These are phyloP conservation scores for Esox lucius DNA, from an alignment of 2,797 vertebrate genomes.

Conservation along the genomic window DNA sequence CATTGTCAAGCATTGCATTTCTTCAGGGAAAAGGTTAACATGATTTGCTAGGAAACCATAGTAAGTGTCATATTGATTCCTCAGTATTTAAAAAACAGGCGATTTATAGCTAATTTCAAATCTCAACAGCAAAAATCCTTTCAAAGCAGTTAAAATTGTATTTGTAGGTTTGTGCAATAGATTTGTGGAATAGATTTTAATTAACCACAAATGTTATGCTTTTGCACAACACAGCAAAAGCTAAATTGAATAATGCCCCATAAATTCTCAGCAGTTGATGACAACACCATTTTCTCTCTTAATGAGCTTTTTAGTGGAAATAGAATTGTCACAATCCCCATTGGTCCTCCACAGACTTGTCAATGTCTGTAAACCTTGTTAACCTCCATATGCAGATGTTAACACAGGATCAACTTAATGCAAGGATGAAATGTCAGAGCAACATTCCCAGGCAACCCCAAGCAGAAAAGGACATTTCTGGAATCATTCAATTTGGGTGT, in stretches of 20 bases:
- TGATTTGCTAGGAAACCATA: not conserved
- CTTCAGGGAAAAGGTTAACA: not conserved
- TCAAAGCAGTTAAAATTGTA: not conserved
- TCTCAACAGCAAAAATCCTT: not conserved
- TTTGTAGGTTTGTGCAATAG: not conserved
- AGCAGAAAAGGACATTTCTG: conserved; percentile 43
- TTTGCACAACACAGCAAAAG: not conserved
- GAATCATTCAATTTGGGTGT: conserved; percentile 41
- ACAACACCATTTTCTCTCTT: conserved; percentile 19
- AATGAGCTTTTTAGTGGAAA: conserved; percentile 14
- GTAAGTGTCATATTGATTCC: conserved; percentile 2
- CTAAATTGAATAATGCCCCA: not conserved
- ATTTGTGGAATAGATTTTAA: not conserved
- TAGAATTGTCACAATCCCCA: conserved; percentile 18
- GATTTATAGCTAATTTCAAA: not conserved
- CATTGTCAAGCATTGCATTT: not conserved
- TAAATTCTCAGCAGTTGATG: not conserved
- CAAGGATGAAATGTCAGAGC: conserved; percentile 44
- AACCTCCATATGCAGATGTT: conserved; percentile 19
- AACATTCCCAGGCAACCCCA: conserved; percentile 25
- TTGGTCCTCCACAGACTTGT: conserved; percentile 4
- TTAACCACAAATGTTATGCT: not conserved
- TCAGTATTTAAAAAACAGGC: not conserved
- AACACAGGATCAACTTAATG: conserved; percentile 40
- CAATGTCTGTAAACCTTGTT: conserved; percentile 21